Evolutionary conservation across 2,797 vertebrate genomes (phyloP), one percentile per base, ranked within the genome.

Genomic region (Arnoldichthys spilopterus): DNA sequence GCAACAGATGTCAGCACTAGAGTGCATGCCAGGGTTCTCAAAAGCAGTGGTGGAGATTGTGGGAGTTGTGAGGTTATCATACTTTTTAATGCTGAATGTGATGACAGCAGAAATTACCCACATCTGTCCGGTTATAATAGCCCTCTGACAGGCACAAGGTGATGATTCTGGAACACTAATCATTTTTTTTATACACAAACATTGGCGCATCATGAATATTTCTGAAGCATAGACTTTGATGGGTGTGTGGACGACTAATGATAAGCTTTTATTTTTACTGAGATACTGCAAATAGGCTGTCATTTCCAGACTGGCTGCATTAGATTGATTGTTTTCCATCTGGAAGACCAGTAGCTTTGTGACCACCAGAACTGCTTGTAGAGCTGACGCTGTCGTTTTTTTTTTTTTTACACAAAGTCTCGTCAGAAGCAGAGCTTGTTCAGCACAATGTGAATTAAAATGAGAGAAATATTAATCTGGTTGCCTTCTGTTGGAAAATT

Each of bases 401-500:
- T 54, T 45, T 54, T 54, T 54, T 24, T 67, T 64, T 34, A 76
- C 43, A 71, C 37, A 66, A 34, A 59, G 73, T 66, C 72, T 53
- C 74, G 76, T 76, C 72, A 68, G 59, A 68, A 72, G 20, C 43
- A 7, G 59, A 73, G 67, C 58, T 73, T 61, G 61, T 72, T 66
- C 61, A 76, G 76, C 67, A 43, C 63, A 62, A 30, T 20, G 15
- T 51, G 18, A n/a, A n/a, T 56, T 13, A 22, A 74, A 51, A 63
- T 77, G 32, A 83, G 74, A 74, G 72, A 64, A 73, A 73, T 77
- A 78, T 80, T 80, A 84, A 84, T 87, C 85, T 4, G 82, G 83
- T 86, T 83, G 63, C 84, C 81, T 86, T 83, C 81, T 85, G 82
- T 76, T 69, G 84, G 84, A 88, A 87, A 88, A 67, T 72, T 85